phyloP scores from a whole-genome alignment of 2,797 vertebrate genomes.

The Apodemus agrarius region DNA sequence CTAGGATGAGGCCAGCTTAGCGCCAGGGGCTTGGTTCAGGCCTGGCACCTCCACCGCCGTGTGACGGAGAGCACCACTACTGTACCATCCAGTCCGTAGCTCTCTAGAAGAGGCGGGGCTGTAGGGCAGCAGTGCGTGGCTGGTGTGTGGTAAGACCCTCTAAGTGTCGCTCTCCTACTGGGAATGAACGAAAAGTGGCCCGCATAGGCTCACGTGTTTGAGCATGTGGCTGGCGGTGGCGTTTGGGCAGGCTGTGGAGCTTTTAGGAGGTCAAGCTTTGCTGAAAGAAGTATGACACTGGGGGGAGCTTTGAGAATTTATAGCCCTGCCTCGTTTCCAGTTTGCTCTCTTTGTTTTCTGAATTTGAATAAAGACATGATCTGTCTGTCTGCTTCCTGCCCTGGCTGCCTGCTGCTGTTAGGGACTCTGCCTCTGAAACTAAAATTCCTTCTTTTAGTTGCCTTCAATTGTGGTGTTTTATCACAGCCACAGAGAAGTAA shows the following conservation, averaged over 20 bases:
- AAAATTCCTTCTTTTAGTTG: background rate
- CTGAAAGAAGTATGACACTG: background rate
- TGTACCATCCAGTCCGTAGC: background rate
- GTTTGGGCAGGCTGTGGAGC: background rate
- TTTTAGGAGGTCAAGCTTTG: background rate
- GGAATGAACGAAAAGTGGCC: background rate
- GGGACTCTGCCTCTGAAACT: background rate
- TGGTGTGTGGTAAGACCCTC: background rate
- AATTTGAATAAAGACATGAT: background rate
- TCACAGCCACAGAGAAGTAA: background rate
- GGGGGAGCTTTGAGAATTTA: background rate
- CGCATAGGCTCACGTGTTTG: background rate
- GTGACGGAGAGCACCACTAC: background rate
- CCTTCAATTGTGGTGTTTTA: background rate
- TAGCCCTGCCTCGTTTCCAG: background rate
- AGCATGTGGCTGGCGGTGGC: background rate
- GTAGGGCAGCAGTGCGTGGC: background rate
- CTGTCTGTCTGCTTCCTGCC: background rate
- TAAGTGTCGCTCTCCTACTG: background rate
- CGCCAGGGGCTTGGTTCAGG: background rate
- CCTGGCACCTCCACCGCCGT: background rate
- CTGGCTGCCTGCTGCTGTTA: background rate
- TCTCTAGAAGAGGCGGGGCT: background rate
- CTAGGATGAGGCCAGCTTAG: background rate
- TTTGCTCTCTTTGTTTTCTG: background rate